Evolutionary conservation across 2,113 vertebrate species (phyloP).

Genomic region (Prionailurus viverrinus): DNA sequence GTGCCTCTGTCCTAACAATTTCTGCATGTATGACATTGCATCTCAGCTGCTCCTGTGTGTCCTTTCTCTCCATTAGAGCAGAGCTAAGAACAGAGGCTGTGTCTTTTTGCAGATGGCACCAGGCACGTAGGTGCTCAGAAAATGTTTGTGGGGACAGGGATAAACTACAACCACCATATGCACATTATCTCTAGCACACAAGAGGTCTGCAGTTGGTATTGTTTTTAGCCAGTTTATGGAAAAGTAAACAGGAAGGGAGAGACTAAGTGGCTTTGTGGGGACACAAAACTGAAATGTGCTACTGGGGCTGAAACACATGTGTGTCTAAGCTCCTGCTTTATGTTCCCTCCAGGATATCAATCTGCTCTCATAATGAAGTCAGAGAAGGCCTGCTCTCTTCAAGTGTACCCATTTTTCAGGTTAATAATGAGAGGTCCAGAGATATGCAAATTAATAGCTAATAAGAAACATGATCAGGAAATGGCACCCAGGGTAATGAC

Average conservation of each 20-base stretch:
- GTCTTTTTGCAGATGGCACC: not conserved
- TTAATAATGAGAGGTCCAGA: not conserved
- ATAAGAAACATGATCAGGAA: not conserved
- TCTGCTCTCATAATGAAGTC: not conserved
- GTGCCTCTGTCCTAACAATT: not conserved
- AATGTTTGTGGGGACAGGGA: not conserved
- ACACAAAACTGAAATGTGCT: not conserved
- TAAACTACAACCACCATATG: not conserved
- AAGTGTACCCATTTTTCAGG: not conserved
- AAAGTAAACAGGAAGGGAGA: not conserved
- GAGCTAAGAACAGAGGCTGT: not conserved
- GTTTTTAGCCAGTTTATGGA: not conserved
- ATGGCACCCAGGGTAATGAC: no score
- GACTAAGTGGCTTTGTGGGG: not conserved
- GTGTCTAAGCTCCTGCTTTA: not conserved
- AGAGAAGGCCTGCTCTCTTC: not conserved
- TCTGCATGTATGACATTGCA: accelerated
- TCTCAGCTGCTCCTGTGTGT: accelerated
- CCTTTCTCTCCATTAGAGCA: not conserved
- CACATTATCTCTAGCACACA: not conserved
- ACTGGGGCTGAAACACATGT: not conserved
- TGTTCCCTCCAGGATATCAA: not conserved
- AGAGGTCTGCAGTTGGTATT: not conserved
- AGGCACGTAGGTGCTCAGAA: not conserved
- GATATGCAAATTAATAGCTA: not conserved